Percentiles rank a stretch among this genome's conserved stretches.
Evolutionary conservation across 2,113 vertebrate genomes (phyloP).

Genomic region (Aplodontia rufa): DNA sequence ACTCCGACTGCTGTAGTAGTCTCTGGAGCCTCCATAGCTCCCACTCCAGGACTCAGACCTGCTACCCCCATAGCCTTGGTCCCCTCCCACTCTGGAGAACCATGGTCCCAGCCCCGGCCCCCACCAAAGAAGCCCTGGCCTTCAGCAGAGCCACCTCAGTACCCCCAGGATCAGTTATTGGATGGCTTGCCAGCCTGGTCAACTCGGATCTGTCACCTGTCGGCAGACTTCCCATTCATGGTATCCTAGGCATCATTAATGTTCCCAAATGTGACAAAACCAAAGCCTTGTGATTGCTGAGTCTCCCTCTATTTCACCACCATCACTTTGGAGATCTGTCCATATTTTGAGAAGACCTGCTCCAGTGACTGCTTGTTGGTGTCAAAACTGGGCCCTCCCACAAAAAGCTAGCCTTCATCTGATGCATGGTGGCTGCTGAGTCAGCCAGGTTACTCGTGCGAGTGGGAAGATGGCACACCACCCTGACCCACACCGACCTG

Average conservation of each 20-base stretch:
- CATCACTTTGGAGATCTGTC: conserved; percentile 95
- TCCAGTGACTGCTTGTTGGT: conserved; percentile 95
- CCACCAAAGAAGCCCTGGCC: conserved; percentile 90
- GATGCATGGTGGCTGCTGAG: conserved; percentile 91
- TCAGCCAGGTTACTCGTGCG: too few species aligned
- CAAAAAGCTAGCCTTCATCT: conserved; percentile 96
- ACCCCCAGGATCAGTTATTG: conserved; percentile 88
- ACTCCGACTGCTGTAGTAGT: conserved; percentile 91
- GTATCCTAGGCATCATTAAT: conserved; percentile 95
- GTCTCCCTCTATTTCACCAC: conserved; percentile 98
- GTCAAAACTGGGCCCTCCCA: conserved; percentile 96
- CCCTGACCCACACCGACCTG: too few species aligned
- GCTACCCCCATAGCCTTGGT: conserved; percentile 89
- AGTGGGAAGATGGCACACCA: too few species aligned
- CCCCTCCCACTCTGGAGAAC: conserved; percentile 80
- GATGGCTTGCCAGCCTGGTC: conserved; percentile 96
- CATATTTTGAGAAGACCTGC: conserved; percentile 96
- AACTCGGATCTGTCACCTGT: conserved; percentile 94
- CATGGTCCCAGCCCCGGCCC: conserved; percentile 89
- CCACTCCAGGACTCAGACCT: conserved; percentile 89
- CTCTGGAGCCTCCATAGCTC: conserved; percentile 87
- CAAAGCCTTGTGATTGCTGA: conserved; percentile 94
- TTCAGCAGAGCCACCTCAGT: conserved; percentile 84
- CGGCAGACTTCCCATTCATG: conserved; percentile 98
- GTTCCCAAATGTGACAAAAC: conserved; percentile 97